Base-by-base conservation (phyloP, 1,140 invertebrate genomes). In the Berghia stephanieae region DNA sequence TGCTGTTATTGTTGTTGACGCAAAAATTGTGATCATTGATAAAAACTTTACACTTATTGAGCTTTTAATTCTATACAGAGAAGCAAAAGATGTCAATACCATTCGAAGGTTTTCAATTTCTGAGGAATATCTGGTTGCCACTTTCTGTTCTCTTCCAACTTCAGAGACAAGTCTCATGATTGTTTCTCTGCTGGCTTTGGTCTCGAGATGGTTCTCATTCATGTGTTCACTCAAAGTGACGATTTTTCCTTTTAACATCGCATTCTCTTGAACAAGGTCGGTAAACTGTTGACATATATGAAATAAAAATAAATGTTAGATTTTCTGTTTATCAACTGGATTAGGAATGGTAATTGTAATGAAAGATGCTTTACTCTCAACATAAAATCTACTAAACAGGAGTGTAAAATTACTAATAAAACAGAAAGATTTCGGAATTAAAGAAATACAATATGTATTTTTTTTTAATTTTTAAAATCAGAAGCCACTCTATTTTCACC, bases 151-250 rank as follows among this genome's bases (percentile, higher is more conserved):
- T 46, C 85, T 79, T 10, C 87, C 86, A 44, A 89, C 85, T 78
- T 90, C 89, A 36, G 86, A 85, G 38, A 89, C 88, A 31, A 90
- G 83, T 63, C 89, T 83, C 87, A 88, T 88, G 69, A 90, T 90
- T 3, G 89, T 90, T 79, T 90, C 88, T 34, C 89, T 79, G 79
- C 87, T 89, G 0, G 89, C 88, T 70, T 89, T 88, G n/a, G 82
- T 86, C 77, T 90, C 89, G 5, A 88, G 67, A 73, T 90, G 86
- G 46, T 84, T 86, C 60, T 84, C 86, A 31, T 81, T 81, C n/a
- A 87, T 49, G 10, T 82, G 79, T 78, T 90, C 89, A 79, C 83
- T 86, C 73, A 89, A 67, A 6, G 85, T 88, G 1, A 86, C 70
- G 34, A 89, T 77, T 79, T 87, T 88, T 8, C 89, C 89, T 71